These are phyloP conservation scores for Etheostoma nigrum DNA, from an alignment of 2,797 vertebrate genomes.

Conservation along the genomic window DNA sequence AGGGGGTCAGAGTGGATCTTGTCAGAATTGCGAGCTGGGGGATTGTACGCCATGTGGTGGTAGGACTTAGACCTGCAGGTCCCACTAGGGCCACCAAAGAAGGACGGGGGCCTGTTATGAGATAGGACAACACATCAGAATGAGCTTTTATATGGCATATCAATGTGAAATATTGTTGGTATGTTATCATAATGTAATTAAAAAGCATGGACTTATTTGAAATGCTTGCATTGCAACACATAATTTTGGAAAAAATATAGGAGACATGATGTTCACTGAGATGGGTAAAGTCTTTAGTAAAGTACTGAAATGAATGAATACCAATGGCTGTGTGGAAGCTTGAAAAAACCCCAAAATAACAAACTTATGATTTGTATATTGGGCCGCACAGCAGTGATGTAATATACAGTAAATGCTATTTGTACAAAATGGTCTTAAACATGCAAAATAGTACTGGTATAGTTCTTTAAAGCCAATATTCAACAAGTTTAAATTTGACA, in stretches of 20 bases:
- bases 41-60: slow-evolving; percentile 78
- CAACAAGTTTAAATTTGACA: background rate
- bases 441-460: slow-evolving; percentile 12
- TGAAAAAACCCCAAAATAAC: background rate
- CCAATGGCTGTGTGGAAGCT: background rate
- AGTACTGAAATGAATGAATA: background rate
- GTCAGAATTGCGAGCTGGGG: slow-evolving; percentile 73
- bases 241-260: background rate
- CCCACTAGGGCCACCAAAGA: slow-evolving; percentile 80
- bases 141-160: slow-evolving; percentile 6
- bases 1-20: slow-evolving; percentile 87
- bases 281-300: background rate
- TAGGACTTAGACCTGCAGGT: slow-evolving; percentile 84
- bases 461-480: background rate
- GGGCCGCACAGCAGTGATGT: slow-evolving; percentile 1
- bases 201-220: slow-evolving; percentile 8
- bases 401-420: background rate
- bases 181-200: background rate
- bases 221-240: slow-evolving; percentile 2
- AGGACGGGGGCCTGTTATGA: slow-evolving; percentile 79
- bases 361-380: background rate
- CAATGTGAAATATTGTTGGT: background rate
- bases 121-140: slow-evolving; percentile 40
- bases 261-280: background rate
- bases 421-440: slow-evolving; percentile 6